Percentiles rank a stretch among this genome's conserved stretches.
These are phyloP conservation scores for Aspidoscelis tigris DNA, from an alignment of 2,113 vertebrate genomes.

Conservation along the genomic window DNA sequence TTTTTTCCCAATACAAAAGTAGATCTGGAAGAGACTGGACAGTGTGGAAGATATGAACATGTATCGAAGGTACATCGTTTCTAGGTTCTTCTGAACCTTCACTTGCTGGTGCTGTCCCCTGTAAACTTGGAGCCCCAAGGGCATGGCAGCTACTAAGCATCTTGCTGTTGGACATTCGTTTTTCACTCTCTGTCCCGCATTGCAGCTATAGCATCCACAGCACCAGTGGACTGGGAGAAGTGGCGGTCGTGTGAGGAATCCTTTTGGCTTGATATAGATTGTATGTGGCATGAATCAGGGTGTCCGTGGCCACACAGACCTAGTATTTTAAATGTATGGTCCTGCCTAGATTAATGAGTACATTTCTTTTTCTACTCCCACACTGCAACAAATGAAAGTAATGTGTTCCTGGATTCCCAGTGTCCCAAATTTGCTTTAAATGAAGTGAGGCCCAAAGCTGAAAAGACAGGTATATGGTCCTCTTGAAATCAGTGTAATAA, in stretches of 20 bases:
- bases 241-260: constrained; percentile 36
- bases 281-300: constrained; percentile 31
- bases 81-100: constrained; percentile 35
- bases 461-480: constrained; percentile 55
- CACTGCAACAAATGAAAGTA: constrained; percentile 64
- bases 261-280: constrained; percentile 42
- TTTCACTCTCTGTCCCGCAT: constrained; percentile 1
- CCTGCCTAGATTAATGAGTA: constrained; percentile 41
- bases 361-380: constrained; percentile 30
- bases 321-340: constrained; percentile 37
- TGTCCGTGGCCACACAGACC: constrained; percentile 45
- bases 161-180: constrained; percentile 36
- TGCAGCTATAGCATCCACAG: constrained; percentile 31
- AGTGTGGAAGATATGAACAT: constrained; percentile 15
- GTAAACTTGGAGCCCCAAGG: constrained; percentile 35
- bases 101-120: constrained; percentile 49
- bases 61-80: constrained; percentile 49
- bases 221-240: neutral
- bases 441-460: constrained; percentile 53
- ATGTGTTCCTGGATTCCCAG: constrained; percentile 68
- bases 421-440: constrained; percentile 56
- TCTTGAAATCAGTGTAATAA: neutral
- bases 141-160: constrained; percentile 38
- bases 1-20: constrained; percentile 52
- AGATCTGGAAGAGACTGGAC: constrained; percentile 14